Evolutionary conservation across 2,888 invertebrate species (phyloP), one percentile per base, ranked within the genome.

Genomic region (Heteromurus nitidus): DNA sequence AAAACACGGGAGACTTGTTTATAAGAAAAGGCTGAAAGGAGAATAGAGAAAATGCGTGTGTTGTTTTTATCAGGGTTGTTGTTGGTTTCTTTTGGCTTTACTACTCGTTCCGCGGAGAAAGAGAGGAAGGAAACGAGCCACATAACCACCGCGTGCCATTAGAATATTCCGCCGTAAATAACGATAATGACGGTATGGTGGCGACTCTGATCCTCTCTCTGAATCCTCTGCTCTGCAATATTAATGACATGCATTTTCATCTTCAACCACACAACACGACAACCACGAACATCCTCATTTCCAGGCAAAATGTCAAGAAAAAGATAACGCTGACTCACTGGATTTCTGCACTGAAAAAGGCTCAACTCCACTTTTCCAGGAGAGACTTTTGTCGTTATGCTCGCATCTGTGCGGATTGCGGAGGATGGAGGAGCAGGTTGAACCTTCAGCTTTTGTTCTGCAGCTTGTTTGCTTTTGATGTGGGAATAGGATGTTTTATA

Each of bases 161-260:
- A 11, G 7, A 5, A n/a, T 18, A n/a, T 50, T 7, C 50, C 5
- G 16, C 20, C 7, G 20, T 50, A 50, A 42, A n/a, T 36, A 36
- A 36, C 13, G 36, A 36, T 36, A 36, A 36, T 36, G 36, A 36
- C n/a, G n/a, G n/a, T 42, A 42, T 18, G 50, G 50, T n/a, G 50
- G 50, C 28, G 60, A 18, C 9, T 24, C 30, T 9, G 22, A 24
- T 20, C 24, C 42, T 24, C 47, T 22, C 28, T n/a, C n/a, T n/a
- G n/a, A n/a, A n/a, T n/a, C n/a, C n/a, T n/a, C n/a, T n/a, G n/a
- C n/a, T 67, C 24, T 44, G 67, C 47, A 67, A 67, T 47, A 67
- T 67, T 67, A 44, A 67, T 67, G 47, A 47, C 18, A 67, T 67
- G 67, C 44, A 22, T 65, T 11, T 20, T n/a, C n/a, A n/a, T n/a